Percentiles rank a stretch among this genome's conserved stretches.
Evolutionary conservation across 2,113 vertebrate genomes (phyloP).

Genomic region (Phoenicopterus ruber): DNA sequence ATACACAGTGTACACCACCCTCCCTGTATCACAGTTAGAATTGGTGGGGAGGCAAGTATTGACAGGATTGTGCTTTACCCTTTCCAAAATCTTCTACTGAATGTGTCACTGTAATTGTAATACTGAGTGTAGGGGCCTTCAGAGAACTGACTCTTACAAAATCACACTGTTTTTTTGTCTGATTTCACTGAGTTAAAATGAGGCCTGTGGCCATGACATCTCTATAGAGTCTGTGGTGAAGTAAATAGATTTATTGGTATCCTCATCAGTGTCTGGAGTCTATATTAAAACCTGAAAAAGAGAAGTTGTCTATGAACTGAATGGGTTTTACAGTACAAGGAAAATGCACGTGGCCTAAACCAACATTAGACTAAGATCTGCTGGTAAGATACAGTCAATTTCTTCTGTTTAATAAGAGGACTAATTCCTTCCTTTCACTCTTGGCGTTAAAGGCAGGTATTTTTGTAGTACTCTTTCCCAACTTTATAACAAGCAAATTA

Average conservation of each 20-base stretch:
- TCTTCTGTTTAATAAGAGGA: not conserved
- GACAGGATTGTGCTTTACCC: not conserved
- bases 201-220: not conserved
- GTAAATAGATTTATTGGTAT: not conserved
- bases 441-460: slow-evolving; percentile 3
- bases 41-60: not conserved
- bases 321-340: not conserved
- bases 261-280: not conserved
- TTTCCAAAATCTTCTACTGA: not conserved
- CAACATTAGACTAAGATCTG: not conserved
- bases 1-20: not conserved
- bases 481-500: not conserved
- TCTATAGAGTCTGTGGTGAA: not conserved
- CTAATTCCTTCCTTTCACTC: not conserved
- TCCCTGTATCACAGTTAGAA: not conserved
- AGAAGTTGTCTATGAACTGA: not conserved
- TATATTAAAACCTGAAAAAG: not conserved
- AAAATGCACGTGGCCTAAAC: not conserved
- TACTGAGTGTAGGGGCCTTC: not conserved
- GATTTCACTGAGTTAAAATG: not conserved
- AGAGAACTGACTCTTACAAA: not conserved
- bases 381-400: not conserved
- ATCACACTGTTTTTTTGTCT: not conserved
- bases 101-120: not conserved
- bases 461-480: not conserved